Base-by-base conservation (phyloP, 37 sponge, comb jelly and placozoan genomes). In the Amphimedon queenslandica region DNA sequence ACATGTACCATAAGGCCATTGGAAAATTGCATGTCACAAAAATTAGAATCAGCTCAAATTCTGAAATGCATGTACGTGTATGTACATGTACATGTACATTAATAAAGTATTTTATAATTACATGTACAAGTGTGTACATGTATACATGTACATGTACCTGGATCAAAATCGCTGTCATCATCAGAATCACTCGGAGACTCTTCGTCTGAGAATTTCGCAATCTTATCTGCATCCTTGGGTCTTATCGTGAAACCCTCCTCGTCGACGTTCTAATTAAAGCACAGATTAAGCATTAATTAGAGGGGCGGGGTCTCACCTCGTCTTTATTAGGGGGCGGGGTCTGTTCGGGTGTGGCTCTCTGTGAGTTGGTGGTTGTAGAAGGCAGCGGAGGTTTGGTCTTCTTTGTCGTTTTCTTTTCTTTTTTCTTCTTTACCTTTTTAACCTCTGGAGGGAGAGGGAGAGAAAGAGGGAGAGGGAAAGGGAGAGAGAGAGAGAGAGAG, bases 241-340 rank as follows among this genome's bases (percentile, higher is more conserved):
- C 94, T 74, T 37, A 93, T 93, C 28, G 79, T 82, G 80, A 78
- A 93, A 2, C 94, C 94, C 35, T 93, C 94, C 55, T 84, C 94
- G 55, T 93, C 94, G 40, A 93, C 90, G n/a, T 78, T 83, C 25
- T 31, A 35, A 66, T 23, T 66, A 35, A n/a, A n/a, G n/a, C n/a
- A n/a, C n/a, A n/a, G n/a, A n/a, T n/a, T n/a, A n/a, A n/a, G n/a
- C n/a, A n/a, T n/a, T n/a, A 31, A 31, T 10, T 27, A 31, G 64
- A 63, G 64, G 24, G 64, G 24, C 23, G 28, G 64, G 24, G 13
- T 53, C 18, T 53, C 55, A 53, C 55, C 20, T 20, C 55, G 20
- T 53, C 13, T 20, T 21, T 20, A 20, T 21, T 43, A 23, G 37
- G 71, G 25, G 53, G 43, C 20, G n/a, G 71, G 53, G 47, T n/a